Evolutionary conservation across 2,888 invertebrate species (phyloP).

Genomic region (Limnephilus rhombicus): DNA sequence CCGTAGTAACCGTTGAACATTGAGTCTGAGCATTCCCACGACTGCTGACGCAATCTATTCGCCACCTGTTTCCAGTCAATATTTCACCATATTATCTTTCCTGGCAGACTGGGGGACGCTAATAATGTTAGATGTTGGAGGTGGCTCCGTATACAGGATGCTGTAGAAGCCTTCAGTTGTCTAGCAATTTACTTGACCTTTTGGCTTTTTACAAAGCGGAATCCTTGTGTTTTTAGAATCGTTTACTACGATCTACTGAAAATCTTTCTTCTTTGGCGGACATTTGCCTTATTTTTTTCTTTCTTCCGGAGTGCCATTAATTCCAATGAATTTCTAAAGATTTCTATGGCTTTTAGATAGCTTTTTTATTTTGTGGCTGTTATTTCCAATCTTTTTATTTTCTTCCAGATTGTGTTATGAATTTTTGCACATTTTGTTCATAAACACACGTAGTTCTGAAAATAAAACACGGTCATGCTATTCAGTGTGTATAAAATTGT

Average conservation of each 20-base stretch:
- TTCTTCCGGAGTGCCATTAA: neutral
- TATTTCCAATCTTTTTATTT: no score
- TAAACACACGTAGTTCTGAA: neutral
- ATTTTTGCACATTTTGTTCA: neutral
- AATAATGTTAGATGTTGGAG: neutral
- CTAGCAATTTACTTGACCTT: neutral
- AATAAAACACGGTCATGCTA: neutral
- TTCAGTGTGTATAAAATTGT: neutral
- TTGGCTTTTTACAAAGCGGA: neutral
- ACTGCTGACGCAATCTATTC: neutral
- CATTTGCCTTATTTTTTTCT: neutral
- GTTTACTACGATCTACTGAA: neutral
- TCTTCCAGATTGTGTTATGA: no score
- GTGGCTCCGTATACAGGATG: neutral
- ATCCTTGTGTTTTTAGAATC: neutral
- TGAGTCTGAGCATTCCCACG: neutral
- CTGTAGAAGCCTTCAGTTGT: neutral
- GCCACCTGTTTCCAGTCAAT: conserved; percentile 4
- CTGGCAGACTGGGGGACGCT: conserved; percentile 8
- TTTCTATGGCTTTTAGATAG: no score
- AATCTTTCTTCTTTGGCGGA: neutral
- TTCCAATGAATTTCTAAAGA: neutral
- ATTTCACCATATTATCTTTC: neutral
- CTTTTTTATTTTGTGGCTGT: no score
- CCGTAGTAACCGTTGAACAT: neutral